phyloP scores from a whole-genome alignment of 2,113 vertebrate genomes.

The Halichoeres trimaculatus region DNA sequence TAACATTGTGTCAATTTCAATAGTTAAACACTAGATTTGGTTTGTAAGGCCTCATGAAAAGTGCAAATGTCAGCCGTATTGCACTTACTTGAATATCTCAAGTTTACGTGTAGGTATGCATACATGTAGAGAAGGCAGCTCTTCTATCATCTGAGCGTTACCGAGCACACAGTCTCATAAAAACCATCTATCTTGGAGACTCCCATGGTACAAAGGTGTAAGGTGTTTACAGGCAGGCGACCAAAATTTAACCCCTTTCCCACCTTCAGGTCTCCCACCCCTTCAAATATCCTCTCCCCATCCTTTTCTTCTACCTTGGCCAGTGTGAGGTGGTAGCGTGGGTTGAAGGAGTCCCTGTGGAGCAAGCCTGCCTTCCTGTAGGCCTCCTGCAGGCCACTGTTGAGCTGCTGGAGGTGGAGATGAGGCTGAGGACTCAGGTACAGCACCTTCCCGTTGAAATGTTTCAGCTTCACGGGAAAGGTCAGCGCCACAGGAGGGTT shows the following conservation, averaged over 20 bases:
- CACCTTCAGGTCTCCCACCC: conserved; percentile 69
- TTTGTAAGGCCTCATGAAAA: not conserved
- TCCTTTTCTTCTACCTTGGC: conserved; percentile 62
- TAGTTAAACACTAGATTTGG: not conserved
- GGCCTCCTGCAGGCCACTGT: conserved; percentile 73
- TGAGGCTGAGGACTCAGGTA: conserved; percentile 78
- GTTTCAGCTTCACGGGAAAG: conserved; percentile 76
- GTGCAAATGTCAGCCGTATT: conserved; percentile 14
- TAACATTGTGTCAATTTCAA: not conserved
- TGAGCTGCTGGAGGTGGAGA: conserved; percentile 73
- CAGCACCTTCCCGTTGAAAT: conserved; percentile 82
- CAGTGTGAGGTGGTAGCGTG: conserved; percentile 82
- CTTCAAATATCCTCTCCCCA: conserved; percentile 72
- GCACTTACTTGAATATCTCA: not conserved
- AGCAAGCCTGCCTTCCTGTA: conserved; percentile 80
- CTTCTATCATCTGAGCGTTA: conserved; percentile 70
- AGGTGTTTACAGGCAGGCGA: conserved; percentile 77
- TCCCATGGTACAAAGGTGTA: conserved; percentile 74
- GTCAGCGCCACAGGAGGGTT: conserved; percentile 75
- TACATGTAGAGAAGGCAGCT: not conserved
- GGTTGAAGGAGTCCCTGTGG: conserved; percentile 78
- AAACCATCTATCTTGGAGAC: conserved; percentile 63
- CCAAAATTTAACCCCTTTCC: conserved; percentile 81
- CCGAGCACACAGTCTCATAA: conserved; percentile 75
- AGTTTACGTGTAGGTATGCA: not conserved